Conservation (phyloP, 2,888 invertebrate genomes). For the Leptopterna dolabrata region DNA sequence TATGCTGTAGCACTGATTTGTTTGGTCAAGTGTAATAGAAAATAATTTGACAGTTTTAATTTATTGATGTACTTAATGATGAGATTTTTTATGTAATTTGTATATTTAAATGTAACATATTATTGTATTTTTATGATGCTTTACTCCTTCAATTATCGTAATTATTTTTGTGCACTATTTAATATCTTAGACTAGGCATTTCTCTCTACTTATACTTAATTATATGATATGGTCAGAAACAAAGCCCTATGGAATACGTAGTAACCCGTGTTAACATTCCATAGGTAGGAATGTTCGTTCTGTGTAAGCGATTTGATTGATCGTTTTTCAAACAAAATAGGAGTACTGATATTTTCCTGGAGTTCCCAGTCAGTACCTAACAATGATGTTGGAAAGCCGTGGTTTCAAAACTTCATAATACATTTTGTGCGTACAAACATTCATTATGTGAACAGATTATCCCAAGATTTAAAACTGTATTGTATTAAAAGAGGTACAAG, state of each 20-base stretch:
- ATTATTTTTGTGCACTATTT: conserved; percentile 34
- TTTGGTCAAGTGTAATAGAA: conserved; percentile 39
- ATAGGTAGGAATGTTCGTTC: not conserved
- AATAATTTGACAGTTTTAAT: conserved; percentile 13
- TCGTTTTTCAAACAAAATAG: not conserved
- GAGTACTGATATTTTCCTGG: not conserved
- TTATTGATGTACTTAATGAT: conserved; percentile 40
- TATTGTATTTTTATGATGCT: conserved; percentile 44
- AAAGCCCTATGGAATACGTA: not conserved
- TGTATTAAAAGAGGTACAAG: conserved; percentile 26
- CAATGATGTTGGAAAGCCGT: conserved; percentile 9
- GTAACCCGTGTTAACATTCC: not conserved
- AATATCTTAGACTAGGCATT: conserved; percentile 8
- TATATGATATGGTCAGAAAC: not conserved
- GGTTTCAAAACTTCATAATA: conserved; percentile 36
- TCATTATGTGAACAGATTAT: conserved; percentile 35
- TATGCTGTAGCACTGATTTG: conserved; percentile 28
- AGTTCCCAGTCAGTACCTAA: not conserved
- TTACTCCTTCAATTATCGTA: conserved; percentile 4
- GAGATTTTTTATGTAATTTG: conserved; percentile 43
- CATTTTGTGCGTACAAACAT: conserved; percentile 21
- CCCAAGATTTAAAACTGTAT: conserved; percentile 4
- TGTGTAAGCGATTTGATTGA: not conserved
- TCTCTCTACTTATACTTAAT: not conserved
- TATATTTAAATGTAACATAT: conserved; percentile 46